These are phyloP conservation scores for Pharmacophagus antenor DNA, from an alignment of 2,888 invertebrate genomes.

Conservation along the genomic window DNA sequence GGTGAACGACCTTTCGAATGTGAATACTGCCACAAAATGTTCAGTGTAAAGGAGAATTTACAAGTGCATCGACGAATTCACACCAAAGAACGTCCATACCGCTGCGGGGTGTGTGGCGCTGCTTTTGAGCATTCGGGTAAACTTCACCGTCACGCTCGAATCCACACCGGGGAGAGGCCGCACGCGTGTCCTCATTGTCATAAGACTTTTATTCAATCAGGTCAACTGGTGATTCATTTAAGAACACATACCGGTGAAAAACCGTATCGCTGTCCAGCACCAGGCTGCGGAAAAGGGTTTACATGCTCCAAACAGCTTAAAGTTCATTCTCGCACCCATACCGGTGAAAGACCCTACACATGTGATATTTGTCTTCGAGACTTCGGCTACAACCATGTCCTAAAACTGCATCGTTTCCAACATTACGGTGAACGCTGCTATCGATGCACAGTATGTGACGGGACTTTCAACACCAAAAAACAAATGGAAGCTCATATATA, in stretches of 20 bases:
- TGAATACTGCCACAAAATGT: constrained; percentile 95
- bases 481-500: constrained; percentile 93
- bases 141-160: constrained; percentile 93
- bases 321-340: constrained; percentile 94
- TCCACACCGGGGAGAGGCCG: constrained; percentile 94
- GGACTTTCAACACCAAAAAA: constrained; percentile 94
- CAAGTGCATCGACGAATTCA: constrained; percentile 94
- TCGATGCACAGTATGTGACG: constrained; percentile 94
- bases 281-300: constrained; percentile 93
- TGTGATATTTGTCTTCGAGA: constrained; percentile 95
- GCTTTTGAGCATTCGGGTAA: constrained; percentile 96
- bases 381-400: constrained; percentile 94
- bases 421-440: constrained; percentile 96
- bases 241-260: constrained; percentile 93
- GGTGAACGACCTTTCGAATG: constrained; percentile 95
- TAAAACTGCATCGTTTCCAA: constrained; percentile 93
- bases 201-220: constrained; percentile 95
- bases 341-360: constrained; percentile 94
- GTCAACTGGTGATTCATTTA: constrained; percentile 94
- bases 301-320: constrained; percentile 95
- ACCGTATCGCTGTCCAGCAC: constrained; percentile 89
- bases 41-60: constrained; percentile 95
- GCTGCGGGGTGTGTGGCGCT: constrained; percentile 92
- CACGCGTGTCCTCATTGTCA: constrained; percentile 93
- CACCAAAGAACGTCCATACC: constrained; percentile 94